These are phyloP conservation scores for Thrips palmi DNA, from an alignment of 1,140 invertebrate species.

Conservation along the genomic window DNA sequence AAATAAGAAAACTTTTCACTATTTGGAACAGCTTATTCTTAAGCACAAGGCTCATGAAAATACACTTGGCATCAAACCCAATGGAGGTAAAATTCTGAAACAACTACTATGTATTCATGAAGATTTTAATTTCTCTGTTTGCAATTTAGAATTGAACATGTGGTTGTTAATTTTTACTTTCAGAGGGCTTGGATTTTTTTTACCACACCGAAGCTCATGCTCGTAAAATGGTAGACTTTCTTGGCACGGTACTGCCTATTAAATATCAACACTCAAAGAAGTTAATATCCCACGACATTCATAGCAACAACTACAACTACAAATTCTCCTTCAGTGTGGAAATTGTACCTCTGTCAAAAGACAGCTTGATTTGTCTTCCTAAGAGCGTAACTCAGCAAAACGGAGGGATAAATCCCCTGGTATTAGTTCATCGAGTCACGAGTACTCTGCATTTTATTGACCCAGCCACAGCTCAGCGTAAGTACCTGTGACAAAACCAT, in stretches of 20 bases:
- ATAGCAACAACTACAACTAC: constrained; percentile 94
- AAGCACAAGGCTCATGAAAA: constrained; percentile 88
- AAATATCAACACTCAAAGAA: constrained; percentile 82
- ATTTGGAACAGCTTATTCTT: constrained; percentile 92
- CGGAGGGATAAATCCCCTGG: constrained; percentile 83
- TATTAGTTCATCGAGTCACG: constrained; percentile 76
- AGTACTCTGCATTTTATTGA: constrained; percentile 86
- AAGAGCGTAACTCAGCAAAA: constrained; percentile 71
- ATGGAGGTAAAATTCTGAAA: constrained; percentile 43
- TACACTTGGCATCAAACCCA: constrained; percentile 84
- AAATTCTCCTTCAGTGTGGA: constrained; percentile 81
- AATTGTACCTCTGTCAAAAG: constrained; percentile 91
- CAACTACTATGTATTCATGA: constrained; percentile 5
- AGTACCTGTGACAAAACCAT: constrained; percentile 22
- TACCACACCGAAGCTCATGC: constrained; percentile 79
- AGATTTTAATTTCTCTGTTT: constrained; percentile 8
- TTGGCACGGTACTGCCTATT: constrained; percentile 69
- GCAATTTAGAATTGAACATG: constrained; percentile 5
- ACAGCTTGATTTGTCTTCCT: constrained; percentile 86
- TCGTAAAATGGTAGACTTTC: constrained; percentile 89
- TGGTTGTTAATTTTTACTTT: constrained; percentile 21
- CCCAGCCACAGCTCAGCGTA: constrained; percentile 76
- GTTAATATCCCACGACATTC: constrained; percentile 91
- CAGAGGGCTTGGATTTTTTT: constrained; percentile 93
- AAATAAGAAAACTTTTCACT: constrained; percentile 97